These are phyloP conservation scores for Syngnathus scovelli DNA, from an alignment of 2,113 vertebrate genomes.

Conservation along the genomic window DNA sequence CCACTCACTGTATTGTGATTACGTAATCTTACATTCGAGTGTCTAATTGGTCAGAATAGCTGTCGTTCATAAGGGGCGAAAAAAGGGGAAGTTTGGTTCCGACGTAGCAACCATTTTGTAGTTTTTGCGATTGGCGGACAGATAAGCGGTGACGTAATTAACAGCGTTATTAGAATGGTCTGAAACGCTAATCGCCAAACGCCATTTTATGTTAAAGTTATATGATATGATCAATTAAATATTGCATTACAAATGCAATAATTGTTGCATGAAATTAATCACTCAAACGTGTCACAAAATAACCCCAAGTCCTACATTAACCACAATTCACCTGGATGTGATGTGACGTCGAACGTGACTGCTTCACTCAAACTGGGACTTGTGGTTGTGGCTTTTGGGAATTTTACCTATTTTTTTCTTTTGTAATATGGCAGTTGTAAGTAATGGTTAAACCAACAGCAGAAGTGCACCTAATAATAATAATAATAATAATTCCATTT, in stretches of 20 bases:
- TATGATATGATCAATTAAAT: background rate
- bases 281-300: background rate
- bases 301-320: background rate
- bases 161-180: background rate
- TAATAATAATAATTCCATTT: background rate
- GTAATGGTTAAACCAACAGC: background rate
- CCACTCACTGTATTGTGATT: slow-evolving; percentile 47
- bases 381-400: background rate
- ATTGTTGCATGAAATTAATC: background rate
- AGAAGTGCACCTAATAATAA: background rate
- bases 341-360: background rate
- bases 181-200: background rate
- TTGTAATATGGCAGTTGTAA: background rate
- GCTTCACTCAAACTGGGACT: background rate
- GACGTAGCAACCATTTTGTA: background rate
- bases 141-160: background rate
- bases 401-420: background rate
- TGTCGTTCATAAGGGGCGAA: slow-evolving; percentile 24
- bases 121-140: background rate
- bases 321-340: background rate
- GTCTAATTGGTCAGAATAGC: slow-evolving; percentile 43
- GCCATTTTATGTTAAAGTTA: background rate
- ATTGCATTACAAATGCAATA: background rate
- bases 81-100: background rate
- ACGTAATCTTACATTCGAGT: slow-evolving; percentile 46